Conservation (phyloP, 2,888 invertebrate species). For the Troilus luridus region DNA sequence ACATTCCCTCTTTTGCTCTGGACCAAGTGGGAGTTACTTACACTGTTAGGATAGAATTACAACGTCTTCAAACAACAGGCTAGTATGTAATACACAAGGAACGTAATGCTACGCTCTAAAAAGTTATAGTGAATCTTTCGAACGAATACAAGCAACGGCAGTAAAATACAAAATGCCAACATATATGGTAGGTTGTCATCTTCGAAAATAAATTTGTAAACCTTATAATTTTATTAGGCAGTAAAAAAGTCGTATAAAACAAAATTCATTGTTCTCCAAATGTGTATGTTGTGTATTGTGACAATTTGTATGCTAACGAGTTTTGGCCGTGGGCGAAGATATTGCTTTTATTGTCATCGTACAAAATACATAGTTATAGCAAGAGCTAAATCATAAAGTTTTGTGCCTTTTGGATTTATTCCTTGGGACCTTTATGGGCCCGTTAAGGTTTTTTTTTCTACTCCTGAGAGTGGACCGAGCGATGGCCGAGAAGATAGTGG, state of each 20-base stretch:
- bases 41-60: background rate
- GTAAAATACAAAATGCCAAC: slow-evolving; percentile 36
- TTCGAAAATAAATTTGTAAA: slow-evolving; percentile 57
- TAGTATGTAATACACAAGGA: background rate
- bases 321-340: background rate
- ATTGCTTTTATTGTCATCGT: slow-evolving; percentile 42
- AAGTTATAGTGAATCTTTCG: background rate
- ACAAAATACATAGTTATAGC: slow-evolving; percentile 55
- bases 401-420: slow-evolving; percentile 50
- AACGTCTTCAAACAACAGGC: background rate
- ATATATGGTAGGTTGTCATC: slow-evolving; percentile 51
- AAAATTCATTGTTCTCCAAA: slow-evolving; percentile 57
- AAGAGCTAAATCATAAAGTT: slow-evolving; percentile 51
- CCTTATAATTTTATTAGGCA: slow-evolving; percentile 56
- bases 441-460: background rate
- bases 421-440: slow-evolving; percentile 2
- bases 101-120: background rate
- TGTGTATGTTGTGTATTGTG: slow-evolving; percentile 58
- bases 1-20: background rate
- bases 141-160: background rate
- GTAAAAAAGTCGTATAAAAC: slow-evolving; percentile 51
- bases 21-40: slow-evolving; percentile 1
- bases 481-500: background rate
- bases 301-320: slow-evolving; percentile 58
- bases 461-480: background rate